These are phyloP conservation scores for Cavia aperea DNA, from an alignment of 2,113 vertebrate species.

Conservation along the genomic window DNA sequence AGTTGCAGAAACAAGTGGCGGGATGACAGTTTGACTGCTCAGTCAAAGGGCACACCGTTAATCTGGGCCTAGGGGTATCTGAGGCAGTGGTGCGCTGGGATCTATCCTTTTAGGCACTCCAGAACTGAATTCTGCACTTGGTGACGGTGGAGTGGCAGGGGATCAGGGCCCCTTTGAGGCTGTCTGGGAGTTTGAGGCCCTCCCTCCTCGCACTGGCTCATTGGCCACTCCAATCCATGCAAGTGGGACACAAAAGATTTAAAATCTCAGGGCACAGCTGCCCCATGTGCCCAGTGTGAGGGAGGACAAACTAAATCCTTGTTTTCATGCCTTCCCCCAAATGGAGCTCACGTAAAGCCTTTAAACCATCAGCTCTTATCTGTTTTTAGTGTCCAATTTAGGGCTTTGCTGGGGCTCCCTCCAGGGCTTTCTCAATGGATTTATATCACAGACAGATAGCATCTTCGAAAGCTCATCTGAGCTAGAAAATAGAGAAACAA, in stretches of 20 bases:
- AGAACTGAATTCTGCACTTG: neutral
- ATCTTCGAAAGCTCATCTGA: conserved; percentile 45
- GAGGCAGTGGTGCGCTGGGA: neutral
- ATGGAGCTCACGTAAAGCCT: conserved; percentile 70
- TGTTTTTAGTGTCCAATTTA: conserved; percentile 79
- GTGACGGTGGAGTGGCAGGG: no score
- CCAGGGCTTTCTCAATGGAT: conserved; percentile 71
- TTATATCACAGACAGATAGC: conserved; percentile 64
- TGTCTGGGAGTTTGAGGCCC: neutral
- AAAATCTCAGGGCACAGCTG: conserved; percentile 44
- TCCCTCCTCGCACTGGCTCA: neutral
- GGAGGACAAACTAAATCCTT: conserved; percentile 60
- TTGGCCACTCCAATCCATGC: neutral
- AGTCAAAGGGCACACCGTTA: neutral
- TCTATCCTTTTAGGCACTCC: no score
- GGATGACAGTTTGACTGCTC: neutral
- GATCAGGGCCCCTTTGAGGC: neutral
- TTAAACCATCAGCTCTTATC: conserved; percentile 77
- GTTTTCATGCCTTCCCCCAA: conserved; percentile 63
- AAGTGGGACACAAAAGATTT: conserved; percentile 28
- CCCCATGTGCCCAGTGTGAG: conserved; percentile 15
- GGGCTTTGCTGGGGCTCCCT: conserved; percentile 70
- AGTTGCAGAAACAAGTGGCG: neutral
- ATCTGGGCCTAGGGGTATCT: neutral
- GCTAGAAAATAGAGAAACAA: conserved; percentile 60